phyloP scores from a whole-genome alignment of 2,797 vertebrate genomes.

The Galagoides demidoff region DNA sequence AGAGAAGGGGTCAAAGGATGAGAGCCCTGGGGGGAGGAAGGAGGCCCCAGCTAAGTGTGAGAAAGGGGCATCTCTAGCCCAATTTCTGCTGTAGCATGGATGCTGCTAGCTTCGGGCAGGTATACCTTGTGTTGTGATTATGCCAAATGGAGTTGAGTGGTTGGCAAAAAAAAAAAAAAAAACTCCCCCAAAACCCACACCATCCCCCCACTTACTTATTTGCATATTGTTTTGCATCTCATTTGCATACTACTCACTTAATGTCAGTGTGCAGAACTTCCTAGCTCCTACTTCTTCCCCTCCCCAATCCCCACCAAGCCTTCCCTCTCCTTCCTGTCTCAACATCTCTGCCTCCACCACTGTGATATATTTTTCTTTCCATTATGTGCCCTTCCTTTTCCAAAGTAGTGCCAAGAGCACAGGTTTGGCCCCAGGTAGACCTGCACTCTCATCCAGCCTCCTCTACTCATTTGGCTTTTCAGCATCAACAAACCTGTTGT shows the following conservation, averaged over 20 bases:
- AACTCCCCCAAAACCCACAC: neutral
- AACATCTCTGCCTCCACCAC: neutral
- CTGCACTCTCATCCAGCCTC: neutral
- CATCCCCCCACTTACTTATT: conserved; percentile 1
- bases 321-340: conserved; percentile 1
- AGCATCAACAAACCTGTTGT: neutral
- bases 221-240: conserved; percentile 63
- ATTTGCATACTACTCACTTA: conserved; percentile 70
- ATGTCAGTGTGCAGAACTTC: conserved; percentile 57
- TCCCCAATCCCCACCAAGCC: neutral
- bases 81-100: neutral
- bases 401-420: neutral
- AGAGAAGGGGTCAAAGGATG: neutral
- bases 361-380: neutral
- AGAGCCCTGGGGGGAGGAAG: neutral
- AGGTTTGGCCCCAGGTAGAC: neutral
- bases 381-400: neutral
- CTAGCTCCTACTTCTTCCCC: neutral
- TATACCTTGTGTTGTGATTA: neutral
- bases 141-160: conserved; percentile 53
- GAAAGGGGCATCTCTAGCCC: neutral
- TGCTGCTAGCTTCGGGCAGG: conserved; percentile 37
- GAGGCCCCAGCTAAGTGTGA: neutral
- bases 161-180: conserved; percentile 55
- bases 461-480: neutral